Evolutionary conservation across 2,113 vertebrate genomes (phyloP).

Genomic region (Psittacula cyanocephala): DNA sequence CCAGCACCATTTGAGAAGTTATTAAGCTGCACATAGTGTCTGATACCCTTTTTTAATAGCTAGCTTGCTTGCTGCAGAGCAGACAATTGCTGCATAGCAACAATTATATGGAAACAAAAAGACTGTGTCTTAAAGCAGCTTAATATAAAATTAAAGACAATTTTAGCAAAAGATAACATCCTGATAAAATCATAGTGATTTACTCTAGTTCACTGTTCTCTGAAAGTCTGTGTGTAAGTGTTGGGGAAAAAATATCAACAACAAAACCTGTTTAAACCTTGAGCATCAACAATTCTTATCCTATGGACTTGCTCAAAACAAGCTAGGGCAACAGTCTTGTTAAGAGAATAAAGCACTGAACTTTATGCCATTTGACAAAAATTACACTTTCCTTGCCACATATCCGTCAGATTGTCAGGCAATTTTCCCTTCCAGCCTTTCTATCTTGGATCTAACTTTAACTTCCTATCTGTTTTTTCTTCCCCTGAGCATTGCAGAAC

Average conservation of each 20-base stretch:
- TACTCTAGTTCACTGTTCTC: neutral
- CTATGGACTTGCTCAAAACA: neutral
- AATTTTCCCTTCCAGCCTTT: neutral
- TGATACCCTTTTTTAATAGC: slow-evolving; percentile 18
- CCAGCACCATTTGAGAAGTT: neutral
- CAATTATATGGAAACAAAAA: slow-evolving; percentile 42
- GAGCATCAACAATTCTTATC: neutral
- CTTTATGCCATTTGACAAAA: neutral
- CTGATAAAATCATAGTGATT: neutral
- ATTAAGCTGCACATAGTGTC: neutral
- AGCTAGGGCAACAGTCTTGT: neutral
- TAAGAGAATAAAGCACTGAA: neutral
- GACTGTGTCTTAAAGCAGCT: slow-evolving; percentile 15
- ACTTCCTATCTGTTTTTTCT: neutral
- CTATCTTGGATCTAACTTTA: accelerated
- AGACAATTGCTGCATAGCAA: slow-evolving; percentile 5
- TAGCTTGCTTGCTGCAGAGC: neutral
- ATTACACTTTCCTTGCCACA: neutral
- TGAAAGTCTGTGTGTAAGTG: neutral
- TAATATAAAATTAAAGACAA: slow-evolving; percentile 6
- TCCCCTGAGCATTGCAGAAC: neutral
- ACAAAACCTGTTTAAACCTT: neutral
- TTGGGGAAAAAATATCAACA: neutral
- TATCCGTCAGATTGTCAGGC: neutral
- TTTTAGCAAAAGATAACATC: neutral